Percentiles rank a stretch among this genome's conserved stretches.
Evolutionary conservation across 2,113 vertebrate genomes (phyloP).

Genomic region (Procavia capensis): DNA sequence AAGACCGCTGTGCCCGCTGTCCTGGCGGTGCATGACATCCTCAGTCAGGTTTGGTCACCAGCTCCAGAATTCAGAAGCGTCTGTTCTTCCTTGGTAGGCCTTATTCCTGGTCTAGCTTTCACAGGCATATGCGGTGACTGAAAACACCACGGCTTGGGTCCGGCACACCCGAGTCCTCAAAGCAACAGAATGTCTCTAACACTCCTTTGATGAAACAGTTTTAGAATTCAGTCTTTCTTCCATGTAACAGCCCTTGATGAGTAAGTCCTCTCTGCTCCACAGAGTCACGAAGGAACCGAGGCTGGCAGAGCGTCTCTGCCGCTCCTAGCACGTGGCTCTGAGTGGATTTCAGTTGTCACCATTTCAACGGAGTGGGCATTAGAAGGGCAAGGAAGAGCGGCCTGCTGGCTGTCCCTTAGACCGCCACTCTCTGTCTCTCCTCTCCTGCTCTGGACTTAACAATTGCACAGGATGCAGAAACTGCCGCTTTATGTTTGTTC

Average conservation of each 20-base stretch:
- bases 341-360: not conserved
- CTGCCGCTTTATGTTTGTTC: not conserved
- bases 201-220: too few relatives aligned
- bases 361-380: not conserved
- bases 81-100: too few relatives aligned
- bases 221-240: not conserved
- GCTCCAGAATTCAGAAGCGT: too few relatives aligned
- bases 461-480: not conserved
- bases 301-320: not conserved
- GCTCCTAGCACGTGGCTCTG: accelerated
- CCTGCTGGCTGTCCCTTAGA: not conserved
- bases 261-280: not conserved
- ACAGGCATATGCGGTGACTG: too few relatives aligned
- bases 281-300: accelerated
- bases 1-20: too few relatives aligned
- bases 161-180: too few relatives aligned
- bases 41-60: too few relatives aligned
- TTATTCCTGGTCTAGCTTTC: too few relatives aligned
- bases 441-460: not conserved
- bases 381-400: not conserved
- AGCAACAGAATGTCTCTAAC: too few relatives aligned
- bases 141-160: too few relatives aligned
- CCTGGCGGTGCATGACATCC: too few relatives aligned
- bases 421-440: accelerated
- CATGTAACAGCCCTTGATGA: not conserved